Base-by-base conservation (phyloP, 2,797 vertebrate genomes). In the Paratrypauchen microcephalus region DNA sequence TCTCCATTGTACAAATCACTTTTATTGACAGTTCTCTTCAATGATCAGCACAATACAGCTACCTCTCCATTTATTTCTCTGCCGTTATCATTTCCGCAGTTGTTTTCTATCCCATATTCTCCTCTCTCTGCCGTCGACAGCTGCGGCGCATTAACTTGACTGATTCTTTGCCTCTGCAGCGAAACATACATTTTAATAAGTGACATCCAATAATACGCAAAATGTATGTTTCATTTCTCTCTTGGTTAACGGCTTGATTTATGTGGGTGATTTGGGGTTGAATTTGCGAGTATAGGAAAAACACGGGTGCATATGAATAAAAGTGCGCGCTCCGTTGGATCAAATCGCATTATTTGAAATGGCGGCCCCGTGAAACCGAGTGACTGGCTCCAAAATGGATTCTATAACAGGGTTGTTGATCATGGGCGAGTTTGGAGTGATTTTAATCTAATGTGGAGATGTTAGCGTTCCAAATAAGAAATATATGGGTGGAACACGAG, bases 181-280 rank as follows among this genome's bases (percentile, higher is more conserved):
- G 52, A 69, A 79, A 74, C 64, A 76, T 32, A 57, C 65, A 71
- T 79, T 68, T 55, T 73, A 77, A 75, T 75, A 83, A 74, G 83
- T 77, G 56, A 45, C 36, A 21, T 0, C 56, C 41, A 68, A 71
- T 36, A 74, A 32, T 26, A 74, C 66, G 65, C 19, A 13, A 70
- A 72, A 30, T 66, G 71, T 18, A 61, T 61, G 64, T 76, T 76
- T 52, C 78, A 77, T 82, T 24, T 70, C 65, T 69, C 69, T 76
- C 74, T 63, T 65, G 30, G 70, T 68, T 74, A 73, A 67, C 69
- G 74, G 67, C 28, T 55, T 82, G 82, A 83, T 83, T 79, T 77
- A 80, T 82, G 77, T 75, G 73, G 56, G 65, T 70, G 39, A 15
- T 70, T 57, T 57, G 23, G 55, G n/a, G 11, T n/a, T 8, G 48